Base-by-base conservation (phyloP, 2,113 vertebrate genomes). In the Spea multiplicata region DNA sequence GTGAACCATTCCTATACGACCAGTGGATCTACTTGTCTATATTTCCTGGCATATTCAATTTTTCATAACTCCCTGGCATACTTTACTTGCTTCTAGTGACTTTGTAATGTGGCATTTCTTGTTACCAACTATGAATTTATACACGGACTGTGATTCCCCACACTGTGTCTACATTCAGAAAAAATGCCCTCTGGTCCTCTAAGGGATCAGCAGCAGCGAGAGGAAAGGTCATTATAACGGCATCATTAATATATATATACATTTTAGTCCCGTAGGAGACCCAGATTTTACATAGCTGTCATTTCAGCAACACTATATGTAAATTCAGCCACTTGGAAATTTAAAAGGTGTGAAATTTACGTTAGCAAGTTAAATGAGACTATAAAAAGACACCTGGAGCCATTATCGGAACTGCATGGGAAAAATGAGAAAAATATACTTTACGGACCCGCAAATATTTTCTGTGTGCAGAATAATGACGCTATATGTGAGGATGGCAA, bases 141-240 rank as follows among this genome's bases (percentile, higher is more conserved):
- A 57, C 71, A 73, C 55, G 46, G 66, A 66, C n/a, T 46, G 47
- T 9, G 44, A 77, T 44, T 7, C 66, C n/a, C 4, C 3, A 45
- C 4, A 55, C 12, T 8, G 9, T 30, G 47, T n/a, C 48, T 49
- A 79, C n/a, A 9, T 55, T 8, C 6, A 17, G 9, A n/a, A 5
- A 46, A 30, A 72, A 13, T 65, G 52, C 45, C 62, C 66, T 50
- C 48, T 16, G 14, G 10, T 50, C 47, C 71, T 67, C 52, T 8
- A 59, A 59, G 64, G 71, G 73, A 44, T 61, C n/a, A 79, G 73
- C 73, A 79, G 3, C 44, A 59, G 49, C 55, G 59, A 66, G 67
- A 71, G 49, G 44, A 73, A 66, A 66, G 49, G 46, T 71, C 50
- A 50, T 13, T 75, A 8, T 9, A 5, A 17, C 46, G 44, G 14